These are phyloP conservation scores for Thyatira batis DNA, from an alignment of 2,888 invertebrate genomes.

Conservation along the genomic window DNA sequence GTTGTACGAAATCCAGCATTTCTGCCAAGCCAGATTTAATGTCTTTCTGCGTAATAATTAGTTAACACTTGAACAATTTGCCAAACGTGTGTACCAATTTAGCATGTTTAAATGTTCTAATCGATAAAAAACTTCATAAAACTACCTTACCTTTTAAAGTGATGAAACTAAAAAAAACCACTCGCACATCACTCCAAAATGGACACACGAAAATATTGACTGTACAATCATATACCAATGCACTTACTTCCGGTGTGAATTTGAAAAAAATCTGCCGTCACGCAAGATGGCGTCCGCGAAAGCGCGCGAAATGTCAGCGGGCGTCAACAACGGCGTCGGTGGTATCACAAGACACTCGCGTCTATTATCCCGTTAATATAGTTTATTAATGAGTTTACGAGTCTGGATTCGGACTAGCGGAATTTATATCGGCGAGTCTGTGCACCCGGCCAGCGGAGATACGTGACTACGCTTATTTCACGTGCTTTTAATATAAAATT, in stretches of 20 bases:
- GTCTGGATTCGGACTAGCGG: constrained; percentile 47
- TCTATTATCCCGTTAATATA: constrained; percentile 23
- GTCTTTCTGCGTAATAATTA: constrained; percentile 63
- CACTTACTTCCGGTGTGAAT: constrained; percentile 65
- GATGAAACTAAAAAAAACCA: constrained; percentile 24
- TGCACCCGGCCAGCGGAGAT: constrained; percentile 63
- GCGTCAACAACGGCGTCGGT: constrained; percentile 28
- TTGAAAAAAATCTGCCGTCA: constrained; percentile 42
- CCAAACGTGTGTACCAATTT: constrained; percentile 26
- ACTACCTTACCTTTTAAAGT: constrained; percentile 28
- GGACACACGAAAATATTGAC: constrained; percentile 33
- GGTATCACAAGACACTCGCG: constrained; percentile 29
- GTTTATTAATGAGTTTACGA: constrained; percentile 41
- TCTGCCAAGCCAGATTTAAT: constrained; percentile 71
- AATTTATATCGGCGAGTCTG: constrained; percentile 64
- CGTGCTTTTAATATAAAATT: constrained; percentile 72
- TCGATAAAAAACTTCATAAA: constrained; percentile 15
- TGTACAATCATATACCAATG: constrained; percentile 42
- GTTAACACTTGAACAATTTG: constrained; percentile 43
- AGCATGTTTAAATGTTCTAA: constrained; percentile 1
- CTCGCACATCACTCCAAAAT: constrained; percentile 37
- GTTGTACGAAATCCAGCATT: constrained; percentile 55
- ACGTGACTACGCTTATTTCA: constrained; percentile 70
- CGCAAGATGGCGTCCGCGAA: constrained; percentile 56
- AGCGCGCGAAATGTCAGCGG: constrained; percentile 57